These are phyloP conservation scores for Trichopria drosophilae DNA, from an alignment of 2,888 invertebrate genomes.

Conservation along the genomic window DNA sequence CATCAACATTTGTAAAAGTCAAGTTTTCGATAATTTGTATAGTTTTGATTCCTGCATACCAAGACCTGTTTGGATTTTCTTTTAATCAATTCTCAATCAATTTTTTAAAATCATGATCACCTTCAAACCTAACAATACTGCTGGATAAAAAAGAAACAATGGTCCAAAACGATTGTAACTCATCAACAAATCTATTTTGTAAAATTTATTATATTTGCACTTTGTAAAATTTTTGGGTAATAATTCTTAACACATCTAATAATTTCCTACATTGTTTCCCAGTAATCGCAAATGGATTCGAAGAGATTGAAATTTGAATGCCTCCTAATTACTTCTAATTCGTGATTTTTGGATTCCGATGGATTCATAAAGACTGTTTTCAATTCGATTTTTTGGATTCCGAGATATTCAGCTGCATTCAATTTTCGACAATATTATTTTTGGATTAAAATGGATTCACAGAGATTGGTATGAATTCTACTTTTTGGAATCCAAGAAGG, in stretches of 20 bases:
- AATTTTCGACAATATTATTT: too few relatives aligned
- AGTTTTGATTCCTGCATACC: constrained; percentile 42
- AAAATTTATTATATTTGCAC: constrained; percentile 43
- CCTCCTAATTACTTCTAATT: constrained; percentile 30
- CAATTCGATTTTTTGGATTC: too few relatives aligned
- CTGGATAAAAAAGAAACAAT: constrained; percentile 41
- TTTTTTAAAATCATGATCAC: constrained; percentile 43
- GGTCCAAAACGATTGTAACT: constrained; percentile 39
- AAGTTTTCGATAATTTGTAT: constrained; percentile 46
- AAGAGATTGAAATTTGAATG: too few relatives aligned
- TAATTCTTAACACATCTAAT: constrained; percentile 43
- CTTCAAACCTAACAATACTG: too few relatives aligned
- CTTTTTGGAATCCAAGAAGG: too few relatives aligned
- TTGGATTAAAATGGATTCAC: too few relatives aligned
- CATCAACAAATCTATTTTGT: constrained; percentile 42
- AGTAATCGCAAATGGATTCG: too few relatives aligned
- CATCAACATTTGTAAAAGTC: constrained; percentile 34
- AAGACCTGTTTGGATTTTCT: constrained; percentile 41
- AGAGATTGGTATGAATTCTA: too few relatives aligned
- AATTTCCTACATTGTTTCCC: constrained; percentile 43
- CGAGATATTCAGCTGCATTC: too few relatives aligned
- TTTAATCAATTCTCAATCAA: constrained; percentile 40
- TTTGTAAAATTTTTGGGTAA: constrained; percentile 47
- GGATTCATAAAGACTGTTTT: too few relatives aligned
- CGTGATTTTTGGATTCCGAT: too few relatives aligned